Conservation (phyloP, 1,140 invertebrate genomes). For the Melanaphis sacchari region DNA sequence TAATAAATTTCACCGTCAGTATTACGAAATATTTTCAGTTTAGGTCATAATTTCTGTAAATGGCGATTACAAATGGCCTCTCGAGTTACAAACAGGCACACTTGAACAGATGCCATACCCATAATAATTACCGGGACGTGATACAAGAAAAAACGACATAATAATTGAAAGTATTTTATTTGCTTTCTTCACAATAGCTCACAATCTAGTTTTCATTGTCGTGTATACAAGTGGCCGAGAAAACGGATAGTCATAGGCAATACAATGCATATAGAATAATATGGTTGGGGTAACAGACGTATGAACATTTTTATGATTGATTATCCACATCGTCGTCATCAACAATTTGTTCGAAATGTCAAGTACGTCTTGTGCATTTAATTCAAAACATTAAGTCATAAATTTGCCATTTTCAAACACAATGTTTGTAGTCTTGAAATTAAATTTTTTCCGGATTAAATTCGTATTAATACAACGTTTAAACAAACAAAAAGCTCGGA, state of each 20-base stretch:
- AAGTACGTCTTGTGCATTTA: conserved; percentile 48
- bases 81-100: conserved; percentile 49
- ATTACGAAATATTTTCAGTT: conserved; percentile 46
- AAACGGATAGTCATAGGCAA: conserved; percentile 18
- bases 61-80: conserved; percentile 57
- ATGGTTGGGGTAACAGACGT: neutral
- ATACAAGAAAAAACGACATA: conserved; percentile 56
- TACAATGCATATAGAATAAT: neutral
- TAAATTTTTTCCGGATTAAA: neutral
- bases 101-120: conserved; percentile 51
- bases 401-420: neutral
- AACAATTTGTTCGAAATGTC: conserved; percentile 52
- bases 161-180: conserved; percentile 57
- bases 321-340: neutral
- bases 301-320: conserved; percentile 46
- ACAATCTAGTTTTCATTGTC: conserved; percentile 56
- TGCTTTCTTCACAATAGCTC: conserved; percentile 52
- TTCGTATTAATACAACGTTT: neutral
- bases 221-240: neutral
- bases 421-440: neutral
- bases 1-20: conserved; percentile 31
- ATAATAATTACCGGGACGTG: conserved; percentile 55
- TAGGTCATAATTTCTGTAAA: conserved; percentile 57
- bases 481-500: neutral
- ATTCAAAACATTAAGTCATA: neutral